These are phyloP conservation scores for Sympetrum striolatum DNA, from an alignment of 2,888 invertebrate species.

Conservation along the genomic window DNA sequence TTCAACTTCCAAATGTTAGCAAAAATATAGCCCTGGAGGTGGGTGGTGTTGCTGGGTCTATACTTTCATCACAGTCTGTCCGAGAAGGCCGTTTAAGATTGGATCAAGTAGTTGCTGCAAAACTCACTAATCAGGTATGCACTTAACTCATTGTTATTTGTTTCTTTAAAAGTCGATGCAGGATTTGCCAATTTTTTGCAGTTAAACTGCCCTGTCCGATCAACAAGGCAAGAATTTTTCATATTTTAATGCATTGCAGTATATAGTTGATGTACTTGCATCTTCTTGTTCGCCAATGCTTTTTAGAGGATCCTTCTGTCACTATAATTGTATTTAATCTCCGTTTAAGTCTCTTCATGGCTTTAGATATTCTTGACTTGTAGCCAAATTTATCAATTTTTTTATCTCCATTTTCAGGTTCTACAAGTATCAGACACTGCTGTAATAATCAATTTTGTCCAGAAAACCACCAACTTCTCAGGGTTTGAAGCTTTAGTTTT, in stretches of 20 bases:
- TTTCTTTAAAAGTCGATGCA: too few species aligned
- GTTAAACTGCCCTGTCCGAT: too few species aligned
- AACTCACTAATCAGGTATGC: conserved; percentile 1
- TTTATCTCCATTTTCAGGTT: conserved; percentile 52
- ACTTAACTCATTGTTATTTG: too few species aligned
- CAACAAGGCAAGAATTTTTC: too few species aligned
- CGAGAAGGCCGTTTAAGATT: background rate
- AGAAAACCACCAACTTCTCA: conserved; percentile 62
- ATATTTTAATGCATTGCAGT: too few species aligned
- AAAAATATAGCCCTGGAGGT: background rate
- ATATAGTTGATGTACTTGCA: too few species aligned
- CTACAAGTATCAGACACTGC: conserved; percentile 65
- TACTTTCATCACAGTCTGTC: background rate
- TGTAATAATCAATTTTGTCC: conserved; percentile 70
- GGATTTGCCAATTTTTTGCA: too few species aligned
- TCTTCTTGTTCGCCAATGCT: too few species aligned
- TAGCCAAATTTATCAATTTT: background rate
- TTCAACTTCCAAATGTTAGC: background rate
- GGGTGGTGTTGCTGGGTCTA: background rate
- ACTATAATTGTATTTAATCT: too few species aligned
- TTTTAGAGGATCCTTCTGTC: too few species aligned
- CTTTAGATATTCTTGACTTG: background rate
- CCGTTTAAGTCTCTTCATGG: too few species aligned
- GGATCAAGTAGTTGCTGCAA: conserved; percentile 15
- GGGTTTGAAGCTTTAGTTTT: conserved; percentile 57